These are phyloP conservation scores for Rhabdornis inornatus DNA, from an alignment of 2,113 vertebrate genomes.

Conservation along the genomic window DNA sequence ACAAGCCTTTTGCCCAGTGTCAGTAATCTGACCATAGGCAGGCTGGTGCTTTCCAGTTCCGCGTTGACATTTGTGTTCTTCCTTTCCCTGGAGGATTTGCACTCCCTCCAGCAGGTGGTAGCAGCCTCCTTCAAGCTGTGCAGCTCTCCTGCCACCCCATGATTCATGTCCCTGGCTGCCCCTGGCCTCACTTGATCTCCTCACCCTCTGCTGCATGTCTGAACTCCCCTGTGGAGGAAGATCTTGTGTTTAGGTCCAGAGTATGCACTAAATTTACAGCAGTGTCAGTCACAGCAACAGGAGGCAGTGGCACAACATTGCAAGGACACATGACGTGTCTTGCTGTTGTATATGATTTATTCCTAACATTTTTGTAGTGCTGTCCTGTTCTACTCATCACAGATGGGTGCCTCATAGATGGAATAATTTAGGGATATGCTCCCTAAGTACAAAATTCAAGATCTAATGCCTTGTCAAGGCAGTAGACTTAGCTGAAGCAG, in stretches of 20 bases:
- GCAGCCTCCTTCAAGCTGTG: neutral
- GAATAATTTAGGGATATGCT: neutral
- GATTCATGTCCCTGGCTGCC: neutral
- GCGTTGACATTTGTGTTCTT: neutral
- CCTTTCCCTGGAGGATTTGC: neutral
- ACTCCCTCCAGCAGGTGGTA: slow-evolving; percentile 48
- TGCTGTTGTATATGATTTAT: neutral
- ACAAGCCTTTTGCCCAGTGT: neutral
- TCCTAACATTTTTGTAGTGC: neutral
- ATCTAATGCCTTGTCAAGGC: neutral
- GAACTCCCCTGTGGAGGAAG: neutral
- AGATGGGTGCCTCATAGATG: neutral
- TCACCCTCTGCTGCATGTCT: neutral
- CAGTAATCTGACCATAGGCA: accelerated
- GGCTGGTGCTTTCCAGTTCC: accelerated
- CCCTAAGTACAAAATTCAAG: neutral
- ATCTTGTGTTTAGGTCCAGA: neutral
- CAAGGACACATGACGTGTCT: neutral
- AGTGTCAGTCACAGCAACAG: neutral
- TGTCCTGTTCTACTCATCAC: neutral
- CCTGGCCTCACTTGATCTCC: neutral
- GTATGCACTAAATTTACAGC: neutral
- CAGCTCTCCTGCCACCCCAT: neutral
- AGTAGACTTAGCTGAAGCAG: neutral
- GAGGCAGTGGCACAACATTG: neutral